Base-by-base conservation (phyloP, 2,797 vertebrate genomes). In the Vireo griseus region DNA sequence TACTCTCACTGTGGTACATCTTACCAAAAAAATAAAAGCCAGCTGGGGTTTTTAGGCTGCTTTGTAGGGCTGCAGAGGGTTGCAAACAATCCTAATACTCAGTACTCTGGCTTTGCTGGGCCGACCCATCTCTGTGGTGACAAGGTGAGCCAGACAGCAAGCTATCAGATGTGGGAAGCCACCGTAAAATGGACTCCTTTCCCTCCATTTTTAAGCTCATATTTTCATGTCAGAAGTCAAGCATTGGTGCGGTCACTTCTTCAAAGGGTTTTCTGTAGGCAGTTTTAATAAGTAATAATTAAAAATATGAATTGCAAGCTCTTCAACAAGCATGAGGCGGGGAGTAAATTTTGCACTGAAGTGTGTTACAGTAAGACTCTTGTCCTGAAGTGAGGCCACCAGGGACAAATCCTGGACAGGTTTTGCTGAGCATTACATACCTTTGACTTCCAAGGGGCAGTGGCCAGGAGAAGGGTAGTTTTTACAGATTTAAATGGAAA, bases 331-430 rank as follows among this genome's bases (percentile, higher is more conserved):
- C 1, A 0, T 48, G 33, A 67, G 31, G 20, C 55, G 25, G 29
- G 42, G 54, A 75, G 40, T 2, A 55, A 33, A 47, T 54, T 68
- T 62, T 2, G 5, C 22, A 13, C 15, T 68, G 33, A 54, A 62
- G 24, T 31, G 6, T 21, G 13, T 29, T 59, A 35, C n/a, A 47
- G 2, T 37, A 21, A 57, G 33, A n/a, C 6, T 52, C 18, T 31
- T 52, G 25, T 4, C 22, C 20, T 33, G 14, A 14, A 55, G 11
- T 16, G 35, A 16, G 18, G 26, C 22, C 3, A 3, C 18, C 1
- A 7, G n/a, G 47, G 13, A 15, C 11, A 45, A 69, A 65, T 35
- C n/a, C 28, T 16, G 6, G 35, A n/a, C n/a, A 22, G 0, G 0
- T 59, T 82, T 86, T 67, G 14, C 40, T 59, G 15, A 73, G 22